Evolutionary conservation across 1,140 invertebrate species (phyloP), one percentile per base, ranked within the genome.

Genomic region (Leptopilina clavipes): DNA sequence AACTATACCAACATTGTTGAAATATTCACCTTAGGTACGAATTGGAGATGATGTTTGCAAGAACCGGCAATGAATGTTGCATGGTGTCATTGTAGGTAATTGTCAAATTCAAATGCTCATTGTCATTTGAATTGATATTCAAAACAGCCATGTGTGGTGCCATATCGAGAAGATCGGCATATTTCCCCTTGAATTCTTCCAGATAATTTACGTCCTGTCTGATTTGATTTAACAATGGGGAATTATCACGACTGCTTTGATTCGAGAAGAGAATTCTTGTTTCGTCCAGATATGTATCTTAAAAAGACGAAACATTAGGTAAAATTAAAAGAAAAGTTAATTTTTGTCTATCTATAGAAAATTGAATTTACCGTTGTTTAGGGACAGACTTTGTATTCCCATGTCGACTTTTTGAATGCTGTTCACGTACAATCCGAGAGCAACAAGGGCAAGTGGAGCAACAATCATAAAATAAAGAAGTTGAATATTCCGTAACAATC

Each of bases 31-130:
- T 93, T 86, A 95, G 92, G 74, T 95, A 90, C 40, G 92, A 92
- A 86, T 96, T 96, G 73, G 93, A 94, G 73, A 96, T 89, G 37
- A 95, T 85, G 86, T 96, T 96, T 37, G 96, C 89, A 14, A 95
- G 89, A 71, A 96, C 93, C 1, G 96, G 95, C 76, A 97, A 90
- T 45, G 94, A 94, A 89, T 97, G 96, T 54, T 94, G 92, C 83
- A 93, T 93, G 0, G 95, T 95, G 83, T 95, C 95, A 84, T 97
- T 96, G 89, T 96, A 96, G 72, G 94, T 90, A 40, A 94, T 88
- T n/a, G 92, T 93, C 78, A 94, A 91, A 56, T 89, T 85, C 37
- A 93, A 90, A 71, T 90, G 89, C 0, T 89, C 84, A 25, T 91
- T 71, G 71, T 91, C 85, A 77, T 92, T 93, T 7, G 91, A 87